Evolutionary conservation across 92 coral and sea anemone species (phyloP), one percentile per base, ranked within the genome.

Genomic region (Siderastrea siderea): DNA sequence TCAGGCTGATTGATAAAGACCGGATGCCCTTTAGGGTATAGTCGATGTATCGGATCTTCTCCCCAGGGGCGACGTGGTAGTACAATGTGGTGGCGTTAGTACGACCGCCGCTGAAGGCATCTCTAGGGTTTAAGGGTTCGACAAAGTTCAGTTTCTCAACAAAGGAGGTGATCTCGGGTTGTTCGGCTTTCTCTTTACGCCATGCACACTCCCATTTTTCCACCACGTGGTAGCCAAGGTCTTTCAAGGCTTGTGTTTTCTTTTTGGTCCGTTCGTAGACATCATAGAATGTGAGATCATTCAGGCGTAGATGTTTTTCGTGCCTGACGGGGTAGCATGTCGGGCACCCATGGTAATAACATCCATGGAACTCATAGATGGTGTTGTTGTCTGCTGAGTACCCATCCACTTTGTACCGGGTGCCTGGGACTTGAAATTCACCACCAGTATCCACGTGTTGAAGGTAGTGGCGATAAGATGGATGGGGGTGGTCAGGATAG

Each of bases 361-460:
- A 81, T 0, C 93, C 91, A 11, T 90, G 78, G 49, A 80, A 75
- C 70, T 90, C 86, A 66, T 73, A 85, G n/a, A 71, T 73, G 2
- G 90, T 90, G 49, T 60, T 7, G 0, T 78, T 54, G 0, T 4
- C 51, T 0, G 45, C 7, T n/a, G 65, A 10, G 84, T 79, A 86
- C 55, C 92, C 89, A 47, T 77, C 86, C 10, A 89, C 73, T 2
- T n/a, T 49, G 45, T 71, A 16, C 0, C 69, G 47, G 1, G 46
- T 54, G 44, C 3, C 1, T 0, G 60, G 59, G 17, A 83, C 16
- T 9, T 26, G 58, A 7, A 14, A 57, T 8, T 69, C 64, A 15
- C 53, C 86, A 1, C 0, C 47, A 15, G 13, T 59, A 7, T 51
- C 2, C 11, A 46, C 83, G 9, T 59, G 85, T 44, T 80, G 74